Evolutionary conservation across 2,113 vertebrate species (phyloP), one percentile per base, ranked within the genome.

Genomic region (Sinocyclocheilus maitianheensis): DNA sequence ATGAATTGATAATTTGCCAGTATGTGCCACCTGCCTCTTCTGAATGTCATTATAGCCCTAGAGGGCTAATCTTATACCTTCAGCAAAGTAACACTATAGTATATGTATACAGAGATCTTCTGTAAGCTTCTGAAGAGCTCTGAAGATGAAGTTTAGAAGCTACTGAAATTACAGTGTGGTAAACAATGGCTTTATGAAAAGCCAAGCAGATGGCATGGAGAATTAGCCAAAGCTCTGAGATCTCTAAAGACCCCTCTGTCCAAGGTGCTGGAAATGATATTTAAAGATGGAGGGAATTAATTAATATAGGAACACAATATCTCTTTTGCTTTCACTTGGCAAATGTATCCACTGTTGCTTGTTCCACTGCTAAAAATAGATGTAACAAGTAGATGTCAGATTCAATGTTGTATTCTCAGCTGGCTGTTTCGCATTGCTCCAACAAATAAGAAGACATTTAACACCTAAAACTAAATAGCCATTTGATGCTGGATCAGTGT

Each of bases 201-300:
- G 18, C 60, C 43, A 48, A 67, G 78, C 71, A 85, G n/a, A 85
- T 85, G 77, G 58, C 18, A n/a, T 75, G 40, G n/a, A 84, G 46
- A 75, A 80, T 63, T 51, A 75, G 9, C 12, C 9, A 24, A 3
- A 48, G 12, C 34, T 87, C 75, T 3, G n/a, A 14, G 48, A 14
- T 62, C 11, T 18, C 76, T 58, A 69, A 60, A 30, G 72, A 74
- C 40, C 34, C 2, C 43, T 24, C 9, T 34, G n/a, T 80, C 76
- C 8, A 18, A 75, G 55, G 53, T 84, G 69, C 43, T 40, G 77
- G 60, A 60, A 46, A 22, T 7, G 0, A 16, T 74, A 7, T 37
- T 78, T 51, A 78, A 48, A 76, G 72, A 30, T 20, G 12, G 7
- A 72, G 34, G 20, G 18, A 22, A 37, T 53, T 7, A 34, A 43